Evolutionary conservation across 2,113 vertebrate genomes (phyloP).

Genomic region (Pelecanoides urinatrix): DNA sequence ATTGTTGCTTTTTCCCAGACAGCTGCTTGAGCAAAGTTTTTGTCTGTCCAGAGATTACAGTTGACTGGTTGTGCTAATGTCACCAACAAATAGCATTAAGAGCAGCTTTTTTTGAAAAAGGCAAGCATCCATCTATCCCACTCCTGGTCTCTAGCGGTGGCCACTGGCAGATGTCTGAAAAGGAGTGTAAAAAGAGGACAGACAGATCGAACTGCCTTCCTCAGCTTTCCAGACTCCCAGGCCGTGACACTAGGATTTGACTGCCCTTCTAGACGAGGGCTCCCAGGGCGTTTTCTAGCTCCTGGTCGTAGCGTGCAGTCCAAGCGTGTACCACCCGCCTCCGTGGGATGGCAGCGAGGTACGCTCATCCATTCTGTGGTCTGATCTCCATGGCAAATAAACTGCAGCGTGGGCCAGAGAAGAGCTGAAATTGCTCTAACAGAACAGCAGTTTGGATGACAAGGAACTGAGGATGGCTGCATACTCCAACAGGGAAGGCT

Average conservation of each 20-base stretch:
- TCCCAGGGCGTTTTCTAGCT: not conserved
- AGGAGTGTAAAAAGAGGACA: not conserved
- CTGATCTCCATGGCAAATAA: no score
- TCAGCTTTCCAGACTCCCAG: not conserved
- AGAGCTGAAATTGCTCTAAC: not conserved
- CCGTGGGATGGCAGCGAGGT: not conserved
- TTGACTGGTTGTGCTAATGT: not conserved
- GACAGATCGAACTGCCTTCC: not conserved
- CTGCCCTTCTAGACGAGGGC: not conserved
- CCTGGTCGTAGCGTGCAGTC: not conserved
- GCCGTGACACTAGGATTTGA: not conserved
- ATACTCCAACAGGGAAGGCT: not conserved
- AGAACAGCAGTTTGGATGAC: not conserved
- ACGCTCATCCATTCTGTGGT: not conserved
- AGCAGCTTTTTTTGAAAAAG: not conserved
- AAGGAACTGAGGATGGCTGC: not conserved
- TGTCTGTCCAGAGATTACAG: not conserved
- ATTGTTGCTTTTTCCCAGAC: not conserved
- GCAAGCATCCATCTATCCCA: not conserved
- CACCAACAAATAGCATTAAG: not conserved
- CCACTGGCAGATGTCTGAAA: not conserved
- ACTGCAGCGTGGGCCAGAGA: rapidly evolving
- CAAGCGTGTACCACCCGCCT: not conserved
- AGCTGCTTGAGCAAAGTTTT: not conserved
- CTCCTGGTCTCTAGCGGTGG: not conserved